Percentiles rank a stretch among this genome's conserved stretches.
Evolutionary conservation across 2,113 vertebrate species (phyloP).

Genomic region (Drymodes brunneopygia): DNA sequence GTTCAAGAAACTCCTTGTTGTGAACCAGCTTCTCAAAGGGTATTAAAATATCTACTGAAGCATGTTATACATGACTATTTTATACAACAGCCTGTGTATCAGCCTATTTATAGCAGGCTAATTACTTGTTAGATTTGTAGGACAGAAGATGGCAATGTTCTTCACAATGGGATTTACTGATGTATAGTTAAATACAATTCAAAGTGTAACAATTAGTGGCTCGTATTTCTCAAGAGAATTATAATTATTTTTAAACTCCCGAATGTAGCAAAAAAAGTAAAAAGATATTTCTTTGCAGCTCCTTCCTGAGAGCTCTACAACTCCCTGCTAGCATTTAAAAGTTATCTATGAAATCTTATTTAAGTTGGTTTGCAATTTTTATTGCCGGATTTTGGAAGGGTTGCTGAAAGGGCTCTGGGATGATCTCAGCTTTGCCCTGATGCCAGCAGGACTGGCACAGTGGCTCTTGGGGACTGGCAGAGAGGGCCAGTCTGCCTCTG

Average conservation of each 20-base stretch:
- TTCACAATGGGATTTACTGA: background rate
- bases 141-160: background rate
- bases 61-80: background rate
- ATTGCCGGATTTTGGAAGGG: background rate
- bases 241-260: background rate
- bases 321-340: background rate
- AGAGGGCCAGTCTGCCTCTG: background rate
- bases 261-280: background rate
- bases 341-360: background rate
- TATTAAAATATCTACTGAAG: conserved; percentile 14
- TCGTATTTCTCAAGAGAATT: background rate
- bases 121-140: background rate
- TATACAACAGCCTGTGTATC: background rate
- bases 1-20: conserved; percentile 30
- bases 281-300: background rate
- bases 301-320: background rate
- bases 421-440: background rate
- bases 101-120: conserved; percentile 9
- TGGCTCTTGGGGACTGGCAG: background rate
- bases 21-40: background rate
- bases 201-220: background rate
- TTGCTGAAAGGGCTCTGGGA: background rate
- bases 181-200: background rate
- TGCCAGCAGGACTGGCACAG: background rate
- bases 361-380: background rate